Base-by-base conservation (phyloP, 2,888 invertebrate species). In the Heliconius aoede region DNA sequence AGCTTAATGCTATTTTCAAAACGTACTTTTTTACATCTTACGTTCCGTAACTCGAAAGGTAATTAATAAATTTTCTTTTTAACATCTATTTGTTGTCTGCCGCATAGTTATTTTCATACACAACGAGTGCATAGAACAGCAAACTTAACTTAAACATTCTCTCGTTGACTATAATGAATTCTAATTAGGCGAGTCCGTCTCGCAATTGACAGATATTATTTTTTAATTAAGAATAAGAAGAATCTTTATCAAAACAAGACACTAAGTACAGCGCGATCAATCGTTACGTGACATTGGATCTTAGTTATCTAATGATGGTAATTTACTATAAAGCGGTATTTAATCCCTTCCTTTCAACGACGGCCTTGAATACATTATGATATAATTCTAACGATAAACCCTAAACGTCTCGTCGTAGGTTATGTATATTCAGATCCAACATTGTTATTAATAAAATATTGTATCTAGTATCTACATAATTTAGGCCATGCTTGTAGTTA, bases 341-440 rank as follows among this genome's bases (percentile, higher is more conserved):
- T 32, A 71, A 71, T 62, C 58, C 73, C 28, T 73, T 73, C 18
- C 32, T 21, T 36, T 40, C 26, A 62, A 26, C 15, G 36, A 32
- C 58, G 21, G 9, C 69, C 73, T 62, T 76, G 76, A 64, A 36
- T 21, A 30, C 24, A 40, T 51, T n/a, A 69, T 62, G 30, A 73
- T 51, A 55, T 36, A 72, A 55, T 68, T 32, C 32, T 55, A 73
- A 46, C 26, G 51, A 73, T 73, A n/a, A 51, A 67, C 24, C 21
- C 36, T 60, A 7, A 40, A 36, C 40, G 36, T 21, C 60, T 60
- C 60, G 18, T 61, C 21, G 60, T 36, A 26, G 36, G 26, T 36
- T 60, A 58, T 32, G 21, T 4, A 32, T 21, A 51, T 36, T 36
- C 11, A 68, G 21, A 60, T 60, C 11, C 15, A 72, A 18, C 13